phyloP scores from a whole-genome alignment of 2,888 invertebrate species.

The Epirrhoe tristata region DNA sequence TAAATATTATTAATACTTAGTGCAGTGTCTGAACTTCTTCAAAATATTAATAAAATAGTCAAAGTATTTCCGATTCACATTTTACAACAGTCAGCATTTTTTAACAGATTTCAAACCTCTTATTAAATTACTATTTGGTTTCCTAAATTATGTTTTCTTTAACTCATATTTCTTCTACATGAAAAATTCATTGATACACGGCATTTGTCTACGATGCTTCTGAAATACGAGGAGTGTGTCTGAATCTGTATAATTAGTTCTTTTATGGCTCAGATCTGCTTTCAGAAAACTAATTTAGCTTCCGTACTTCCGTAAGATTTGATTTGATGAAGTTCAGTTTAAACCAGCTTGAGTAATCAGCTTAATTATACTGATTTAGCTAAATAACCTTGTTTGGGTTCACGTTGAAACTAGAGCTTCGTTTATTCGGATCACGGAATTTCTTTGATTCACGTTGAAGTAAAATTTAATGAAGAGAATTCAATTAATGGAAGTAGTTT shows the following conservation, averaged over 20 bases:
- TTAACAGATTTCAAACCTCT: no score
- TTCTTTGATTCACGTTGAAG: conserved; percentile 2
- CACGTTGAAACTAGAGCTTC: neutral
- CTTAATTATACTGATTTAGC: neutral
- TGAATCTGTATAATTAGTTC: conserved; percentile 22
- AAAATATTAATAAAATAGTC: no score
- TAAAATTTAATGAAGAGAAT: neutral
- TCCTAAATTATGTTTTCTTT: no score
- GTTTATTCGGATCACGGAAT: neutral
- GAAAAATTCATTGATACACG: no score
- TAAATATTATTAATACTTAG: no score
- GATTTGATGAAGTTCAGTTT: conserved; percentile 18
- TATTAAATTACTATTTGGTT: no score
- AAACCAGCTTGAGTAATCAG: neutral
- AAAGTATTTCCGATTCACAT: no score
- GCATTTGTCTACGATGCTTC: conserved; percentile 15
- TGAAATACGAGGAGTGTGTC: neutral
- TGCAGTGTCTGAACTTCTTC: no score
- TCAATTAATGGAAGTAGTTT: neutral
- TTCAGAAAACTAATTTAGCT: conserved; percentile 27
- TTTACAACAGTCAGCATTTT: no score
- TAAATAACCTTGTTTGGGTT: neutral
- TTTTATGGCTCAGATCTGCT: conserved; percentile 27
- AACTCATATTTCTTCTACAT: no score
- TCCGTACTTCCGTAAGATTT: conserved; percentile 23